phyloP scores from a whole-genome alignment of 2,888 invertebrate genomes.

The Calameuta idolon region DNA sequence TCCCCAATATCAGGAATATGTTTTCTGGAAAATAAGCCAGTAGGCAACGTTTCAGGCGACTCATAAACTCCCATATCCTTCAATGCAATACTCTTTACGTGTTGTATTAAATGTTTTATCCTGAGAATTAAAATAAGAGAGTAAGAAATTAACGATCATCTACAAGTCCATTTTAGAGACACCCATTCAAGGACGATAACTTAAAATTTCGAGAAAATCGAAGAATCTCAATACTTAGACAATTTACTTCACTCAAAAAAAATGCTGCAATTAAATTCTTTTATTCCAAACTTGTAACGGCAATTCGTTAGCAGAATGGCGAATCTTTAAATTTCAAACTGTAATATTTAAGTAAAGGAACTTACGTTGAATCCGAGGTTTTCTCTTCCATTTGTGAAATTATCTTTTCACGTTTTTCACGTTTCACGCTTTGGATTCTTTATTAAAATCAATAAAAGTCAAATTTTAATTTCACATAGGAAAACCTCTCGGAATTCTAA shows the following conservation, averaged over 20 bases:
- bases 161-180: background rate
- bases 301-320: background rate
- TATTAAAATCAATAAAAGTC: background rate
- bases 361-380: background rate
- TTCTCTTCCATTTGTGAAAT: background rate
- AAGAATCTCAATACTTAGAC: background rate
- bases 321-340: background rate
- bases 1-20: slow-evolving; percentile 27
- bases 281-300: background rate
- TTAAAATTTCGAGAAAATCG: background rate
- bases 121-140: background rate
- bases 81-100: background rate
- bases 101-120: background rate
- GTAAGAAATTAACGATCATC: background rate
- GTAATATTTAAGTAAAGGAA: background rate
- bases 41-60: slow-evolving; percentile 1
- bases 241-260: background rate
- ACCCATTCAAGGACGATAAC: background rate
- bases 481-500: no score
- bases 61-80: background rate
- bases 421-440: background rate
- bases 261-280: background rate
- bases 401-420: background rate
- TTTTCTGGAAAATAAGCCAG: slow-evolving; percentile 29
- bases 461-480: no score